Conservation (phyloP, 2,888 invertebrate genomes). For the Eupithecia centaureata region DNA sequence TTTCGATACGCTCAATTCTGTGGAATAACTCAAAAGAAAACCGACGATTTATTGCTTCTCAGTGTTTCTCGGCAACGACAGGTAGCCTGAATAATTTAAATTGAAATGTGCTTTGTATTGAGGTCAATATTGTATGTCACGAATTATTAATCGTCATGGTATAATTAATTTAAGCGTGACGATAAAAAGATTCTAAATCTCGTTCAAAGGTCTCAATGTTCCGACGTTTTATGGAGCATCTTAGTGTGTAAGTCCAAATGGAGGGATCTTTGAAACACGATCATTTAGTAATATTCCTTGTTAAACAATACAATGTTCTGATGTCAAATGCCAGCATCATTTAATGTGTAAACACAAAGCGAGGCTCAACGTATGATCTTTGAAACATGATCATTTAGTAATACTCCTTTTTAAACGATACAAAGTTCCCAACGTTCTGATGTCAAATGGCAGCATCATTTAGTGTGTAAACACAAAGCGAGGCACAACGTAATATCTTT, state of each 20-base stretch:
- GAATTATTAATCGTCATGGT: slow-evolving; percentile 2
- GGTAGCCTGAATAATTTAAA: neutral
- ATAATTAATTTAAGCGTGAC: too few species aligned
- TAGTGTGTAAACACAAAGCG: too few species aligned
- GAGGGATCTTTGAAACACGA: slow-evolving; percentile 61
- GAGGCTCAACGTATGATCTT: slow-evolving; percentile 50
- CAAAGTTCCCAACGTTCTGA: too few species aligned
- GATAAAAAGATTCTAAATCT: too few species aligned
- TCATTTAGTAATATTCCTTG: too few species aligned
- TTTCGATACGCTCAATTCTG: slow-evolving; percentile 36
- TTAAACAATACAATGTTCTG: too few species aligned
- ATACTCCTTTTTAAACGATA: too few species aligned
- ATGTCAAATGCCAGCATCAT: slow-evolving; percentile 32
- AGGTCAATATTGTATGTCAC: slow-evolving; percentile 11
- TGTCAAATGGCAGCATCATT: too few species aligned
- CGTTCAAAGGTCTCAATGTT: too few species aligned
- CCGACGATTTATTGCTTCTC: slow-evolving; percentile 22
- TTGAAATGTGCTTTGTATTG: neutral
- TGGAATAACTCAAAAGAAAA: slow-evolving; percentile 17
- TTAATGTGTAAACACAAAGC: slow-evolving; percentile 49
- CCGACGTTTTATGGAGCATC: slow-evolving; percentile 29
- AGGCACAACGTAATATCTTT: too few species aligned
- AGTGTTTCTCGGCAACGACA: slow-evolving; percentile 8
- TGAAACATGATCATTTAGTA: slow-evolving; percentile 68
- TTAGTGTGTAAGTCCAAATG: slow-evolving; percentile 49